Evolutionary conservation across 2,888 invertebrate species (phyloP).

Genomic region (Nephrotoma guestfalica): DNA sequence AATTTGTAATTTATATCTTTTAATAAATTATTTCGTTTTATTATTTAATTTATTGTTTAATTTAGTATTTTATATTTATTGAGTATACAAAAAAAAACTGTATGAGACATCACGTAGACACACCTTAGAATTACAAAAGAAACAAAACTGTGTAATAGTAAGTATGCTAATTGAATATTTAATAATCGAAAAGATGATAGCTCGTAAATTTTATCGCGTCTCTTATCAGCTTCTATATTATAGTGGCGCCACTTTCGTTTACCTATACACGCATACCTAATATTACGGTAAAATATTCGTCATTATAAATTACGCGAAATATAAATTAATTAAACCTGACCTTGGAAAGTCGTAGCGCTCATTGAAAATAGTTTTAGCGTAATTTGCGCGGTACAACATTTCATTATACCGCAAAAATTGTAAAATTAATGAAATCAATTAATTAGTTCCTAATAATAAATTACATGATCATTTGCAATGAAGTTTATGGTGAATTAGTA

Average conservation of each 20-base stretch:
- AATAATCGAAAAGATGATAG: background rate
- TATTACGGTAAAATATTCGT: background rate
- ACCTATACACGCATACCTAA: too few relatives aligned
- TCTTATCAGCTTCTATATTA: background rate
- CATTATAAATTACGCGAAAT: background rate
- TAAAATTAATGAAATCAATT: background rate
- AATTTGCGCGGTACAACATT: background rate
- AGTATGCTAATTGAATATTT: background rate
- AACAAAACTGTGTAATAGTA: background rate
- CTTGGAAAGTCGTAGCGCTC: background rate
- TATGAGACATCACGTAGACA: background rate
- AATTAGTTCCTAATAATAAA: background rate
- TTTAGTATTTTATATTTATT: background rate
- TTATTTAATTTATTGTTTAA: background rate
- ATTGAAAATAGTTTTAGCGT: background rate
- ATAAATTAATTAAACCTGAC: background rate
- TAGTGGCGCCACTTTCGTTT: background rate
- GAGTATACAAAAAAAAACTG: background rate
- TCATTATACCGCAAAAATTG: background rate
- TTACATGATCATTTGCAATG: background rate
- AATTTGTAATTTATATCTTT: background rate
- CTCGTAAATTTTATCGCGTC: background rate
- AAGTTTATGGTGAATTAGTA: background rate
- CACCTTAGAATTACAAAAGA: background rate
- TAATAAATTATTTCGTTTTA: background rate